Percentiles rank a stretch among this genome's conserved stretches.
phyloP scores from a whole-genome alignment of 2,888 invertebrate genomes.

The Eupeodes luniger region DNA sequence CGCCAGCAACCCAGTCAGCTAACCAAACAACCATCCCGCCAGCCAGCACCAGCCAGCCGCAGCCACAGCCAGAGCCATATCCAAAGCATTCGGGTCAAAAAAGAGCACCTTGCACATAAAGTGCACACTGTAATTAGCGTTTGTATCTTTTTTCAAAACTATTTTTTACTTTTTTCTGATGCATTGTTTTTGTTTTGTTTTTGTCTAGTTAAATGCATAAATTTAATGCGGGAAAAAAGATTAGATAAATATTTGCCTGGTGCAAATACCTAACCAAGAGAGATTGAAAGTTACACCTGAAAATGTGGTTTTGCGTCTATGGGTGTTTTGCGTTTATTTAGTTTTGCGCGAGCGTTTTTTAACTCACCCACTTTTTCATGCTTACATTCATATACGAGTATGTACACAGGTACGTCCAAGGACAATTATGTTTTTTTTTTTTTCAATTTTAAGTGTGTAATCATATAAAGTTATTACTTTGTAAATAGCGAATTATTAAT shows the following conservation, averaged over 20 bases:
- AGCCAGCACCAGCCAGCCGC: too few relatives aligned
- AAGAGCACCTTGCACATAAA: constrained; percentile 37
- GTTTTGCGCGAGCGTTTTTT: not conserved
- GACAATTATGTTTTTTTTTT: constrained; percentile 36
- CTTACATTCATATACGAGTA: not conserved
- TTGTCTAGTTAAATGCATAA: constrained; percentile 25
- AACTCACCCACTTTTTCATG: constrained; percentile 18
- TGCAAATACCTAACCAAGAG: not conserved
- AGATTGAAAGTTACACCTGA: constrained; percentile 51
- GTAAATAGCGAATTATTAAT: constrained; percentile 18
- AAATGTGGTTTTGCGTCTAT: constrained; percentile 18
- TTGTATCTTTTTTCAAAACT: not conserved
- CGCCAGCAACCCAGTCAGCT: constrained; percentile 43
- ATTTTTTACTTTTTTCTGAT: too few relatives aligned
- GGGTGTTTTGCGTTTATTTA: not conserved
- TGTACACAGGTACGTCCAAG: constrained; percentile 22
- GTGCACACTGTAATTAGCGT: constrained; percentile 54
- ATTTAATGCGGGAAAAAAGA: constrained; percentile 43
- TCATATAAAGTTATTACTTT: constrained; percentile 36
- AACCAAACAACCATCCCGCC: not conserved
- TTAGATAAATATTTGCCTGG: constrained; percentile 50
- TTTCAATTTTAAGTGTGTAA: constrained; percentile 11
- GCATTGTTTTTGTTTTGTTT: constrained; percentile 5
- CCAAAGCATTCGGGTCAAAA: constrained; percentile 49
- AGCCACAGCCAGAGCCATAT: not conserved